Base-by-base conservation (phyloP, 53 echinoderm and acorn worm species). In the Paelopatides confundens region DNA sequence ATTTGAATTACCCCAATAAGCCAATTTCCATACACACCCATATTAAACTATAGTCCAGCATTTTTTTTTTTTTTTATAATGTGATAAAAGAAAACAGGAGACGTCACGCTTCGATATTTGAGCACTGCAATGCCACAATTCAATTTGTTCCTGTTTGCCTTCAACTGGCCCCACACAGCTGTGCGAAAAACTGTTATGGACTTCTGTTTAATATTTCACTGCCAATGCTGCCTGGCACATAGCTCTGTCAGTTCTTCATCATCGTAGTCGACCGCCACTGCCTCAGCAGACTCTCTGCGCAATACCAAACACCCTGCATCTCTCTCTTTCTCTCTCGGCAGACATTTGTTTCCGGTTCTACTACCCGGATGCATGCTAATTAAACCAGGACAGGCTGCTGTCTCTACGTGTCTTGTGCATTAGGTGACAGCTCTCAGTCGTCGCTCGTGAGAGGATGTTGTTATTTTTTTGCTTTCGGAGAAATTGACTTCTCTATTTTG, bases 181-280 rank as follows among this genome's bases (percentile, higher is more conserved):
- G 74, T 74, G 74, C 40, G 23, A 46, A 58, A 58, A 74, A 74
- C 35, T 39, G 74, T 74, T 46, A 39, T 74, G 36, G 4, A 74
- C 74, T 74, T 46, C 74, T 74, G 74, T 74, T 74, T 46, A 37
- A 74, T 74, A 39, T 74, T 74, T 74, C 74, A 74, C 74, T 74
- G 74, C 12, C 74, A 74, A 0, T 27, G 38, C 43, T n/a, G 58
- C 18, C 58, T 58, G 58, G 58, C 58, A 58, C 58, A 58, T 58
- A 58, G 58, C 58, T 37, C 71, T 40, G 39, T 46, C 74, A 17
- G 24, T n/a, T 12, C 26, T 4, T 27, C 26, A 18, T 74, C 39
- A 40, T 74, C 43, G 39, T 27, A 39, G 39, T 74, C 74, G 39
- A 74, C 40, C 74, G 38, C 24, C 58, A 21, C 24, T 23, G 24